Percentiles rank a stretch among this genome's conserved stretches.
Evolutionary conservation across 2,113 vertebrate species (phyloP).

Genomic region (Pithys albifrons): DNA sequence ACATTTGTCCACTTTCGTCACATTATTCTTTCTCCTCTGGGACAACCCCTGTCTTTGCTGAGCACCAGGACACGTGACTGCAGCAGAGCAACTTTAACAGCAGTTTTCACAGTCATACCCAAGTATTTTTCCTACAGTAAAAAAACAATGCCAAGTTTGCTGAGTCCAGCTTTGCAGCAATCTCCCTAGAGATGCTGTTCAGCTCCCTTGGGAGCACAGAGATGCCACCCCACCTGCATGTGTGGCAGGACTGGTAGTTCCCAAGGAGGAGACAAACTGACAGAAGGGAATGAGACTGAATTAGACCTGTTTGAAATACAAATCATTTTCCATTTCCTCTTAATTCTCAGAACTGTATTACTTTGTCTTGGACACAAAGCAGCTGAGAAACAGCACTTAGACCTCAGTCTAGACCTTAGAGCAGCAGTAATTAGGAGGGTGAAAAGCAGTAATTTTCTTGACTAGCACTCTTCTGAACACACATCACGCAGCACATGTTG

Average conservation of each 20-base stretch:
- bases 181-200: background rate
- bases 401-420: conserved; percentile 1
- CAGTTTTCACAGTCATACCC: background rate
- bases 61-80: background rate
- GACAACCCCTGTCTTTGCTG: background rate
- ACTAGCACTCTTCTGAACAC: background rate
- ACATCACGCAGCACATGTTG: background rate
- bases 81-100: background rate
- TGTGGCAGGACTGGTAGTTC: background rate
- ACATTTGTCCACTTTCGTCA: background rate
- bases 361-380: background rate
- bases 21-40: background rate
- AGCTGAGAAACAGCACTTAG: conserved; percentile 15
- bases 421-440: conserved; percentile 17
- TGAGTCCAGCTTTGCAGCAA: background rate
- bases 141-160: background rate
- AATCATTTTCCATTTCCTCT: background rate
- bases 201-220: background rate
- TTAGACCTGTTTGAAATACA: background rate
- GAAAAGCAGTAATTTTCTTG: background rate
- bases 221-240: background rate
- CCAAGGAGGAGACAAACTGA: background rate
- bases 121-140: background rate
- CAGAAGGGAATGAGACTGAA: background rate
- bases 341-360: background rate